Conservation (phyloP, 2,888 invertebrate genomes). For the Melipona bicolor region DNA sequence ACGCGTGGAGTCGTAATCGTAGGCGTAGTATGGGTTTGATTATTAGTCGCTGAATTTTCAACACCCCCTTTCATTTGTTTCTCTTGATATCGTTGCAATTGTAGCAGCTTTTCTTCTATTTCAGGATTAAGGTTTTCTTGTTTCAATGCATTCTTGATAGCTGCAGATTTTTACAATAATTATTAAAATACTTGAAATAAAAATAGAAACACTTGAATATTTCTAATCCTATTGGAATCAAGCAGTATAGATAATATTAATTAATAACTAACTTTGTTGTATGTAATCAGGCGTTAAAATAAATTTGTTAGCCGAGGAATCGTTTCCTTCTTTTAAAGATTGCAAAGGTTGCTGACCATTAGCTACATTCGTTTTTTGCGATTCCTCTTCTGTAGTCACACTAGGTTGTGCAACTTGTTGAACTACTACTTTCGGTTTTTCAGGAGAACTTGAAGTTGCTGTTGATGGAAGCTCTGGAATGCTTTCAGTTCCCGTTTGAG, state of each 20-base stretch:
- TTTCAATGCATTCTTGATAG: constrained; percentile 95
- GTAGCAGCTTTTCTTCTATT: constrained; percentile 95
- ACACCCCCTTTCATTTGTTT: constrained; percentile 88
- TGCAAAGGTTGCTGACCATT: constrained; percentile 82
- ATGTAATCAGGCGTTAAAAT: constrained; percentile 96
- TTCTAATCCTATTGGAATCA: not conserved
- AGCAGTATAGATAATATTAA: constrained; percentile 17
- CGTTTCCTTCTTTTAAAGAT: constrained; percentile 77
- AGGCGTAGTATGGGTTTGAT: constrained; percentile 76
- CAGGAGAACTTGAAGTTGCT: constrained; percentile 69
- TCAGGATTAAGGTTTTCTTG: constrained; percentile 96
- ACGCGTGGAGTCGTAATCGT: constrained; percentile 83
- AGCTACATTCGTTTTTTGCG: constrained; percentile 76
- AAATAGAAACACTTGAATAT: constrained; percentile 23
- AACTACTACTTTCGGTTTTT: constrained; percentile 82
- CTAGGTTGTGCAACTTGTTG: constrained; percentile 79
- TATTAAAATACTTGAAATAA: constrained; percentile 55
- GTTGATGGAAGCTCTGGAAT: constrained; percentile 73
- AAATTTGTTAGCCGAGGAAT: constrained; percentile 87
- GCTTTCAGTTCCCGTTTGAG: constrained; percentile 71
- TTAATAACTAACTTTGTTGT: constrained; percentile 92
- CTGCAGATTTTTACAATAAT: constrained; percentile 84
- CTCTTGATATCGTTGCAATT: constrained; percentile 94
- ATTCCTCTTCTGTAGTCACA: constrained; percentile 74
- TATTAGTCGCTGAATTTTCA: constrained; percentile 78